Conservation (phyloP, 2,888 invertebrate species). For the Ophion obscuratus region DNA sequence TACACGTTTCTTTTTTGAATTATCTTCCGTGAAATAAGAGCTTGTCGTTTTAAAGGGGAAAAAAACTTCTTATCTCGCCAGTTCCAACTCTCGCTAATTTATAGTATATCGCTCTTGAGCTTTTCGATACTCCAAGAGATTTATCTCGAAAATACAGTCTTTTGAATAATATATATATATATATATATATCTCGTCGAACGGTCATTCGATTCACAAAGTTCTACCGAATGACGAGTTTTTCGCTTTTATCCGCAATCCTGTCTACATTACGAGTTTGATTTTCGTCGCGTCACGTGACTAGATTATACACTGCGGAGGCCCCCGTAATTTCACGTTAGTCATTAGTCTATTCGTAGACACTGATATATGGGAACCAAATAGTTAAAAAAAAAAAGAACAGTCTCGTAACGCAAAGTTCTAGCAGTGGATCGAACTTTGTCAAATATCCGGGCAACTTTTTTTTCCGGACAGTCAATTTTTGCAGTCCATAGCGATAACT, state of each 20-base stretch:
- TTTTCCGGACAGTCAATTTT: not conserved
- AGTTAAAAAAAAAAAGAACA: not conserved
- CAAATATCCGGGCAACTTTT: not conserved
- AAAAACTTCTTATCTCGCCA: slow-evolving; percentile 26
- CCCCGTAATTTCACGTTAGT: not conserved
- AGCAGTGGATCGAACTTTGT: slow-evolving; percentile 14
- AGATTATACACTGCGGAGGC: slow-evolving; percentile 40
- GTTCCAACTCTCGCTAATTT: slow-evolving; percentile 36
- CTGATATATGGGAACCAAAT: not conserved
- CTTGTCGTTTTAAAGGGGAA: slow-evolving; percentile 23
- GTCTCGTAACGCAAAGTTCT: not conserved
- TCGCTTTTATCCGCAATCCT: slow-evolving; percentile 18
- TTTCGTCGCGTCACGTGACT: slow-evolving; percentile 53
- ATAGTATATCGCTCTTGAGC: slow-evolving; percentile 42
- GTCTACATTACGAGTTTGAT: slow-evolving; percentile 55
- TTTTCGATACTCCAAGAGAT: slow-evolving; percentile 54
- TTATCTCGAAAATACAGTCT: slow-evolving; percentile 70
- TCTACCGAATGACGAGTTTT: slow-evolving; percentile 8
- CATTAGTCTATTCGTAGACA: not conserved
- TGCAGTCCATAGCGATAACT: slow-evolving; percentile 17
- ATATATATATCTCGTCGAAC: slow-evolving; percentile 47
- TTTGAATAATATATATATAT: slow-evolving; percentile 63
- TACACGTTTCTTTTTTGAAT: slow-evolving; percentile 31
- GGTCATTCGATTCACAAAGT: slow-evolving; percentile 28
- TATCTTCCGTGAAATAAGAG: not conserved